Base-by-base conservation (phyloP, 2,888 invertebrate genomes). In the Phytoseiulus persimilis region DNA sequence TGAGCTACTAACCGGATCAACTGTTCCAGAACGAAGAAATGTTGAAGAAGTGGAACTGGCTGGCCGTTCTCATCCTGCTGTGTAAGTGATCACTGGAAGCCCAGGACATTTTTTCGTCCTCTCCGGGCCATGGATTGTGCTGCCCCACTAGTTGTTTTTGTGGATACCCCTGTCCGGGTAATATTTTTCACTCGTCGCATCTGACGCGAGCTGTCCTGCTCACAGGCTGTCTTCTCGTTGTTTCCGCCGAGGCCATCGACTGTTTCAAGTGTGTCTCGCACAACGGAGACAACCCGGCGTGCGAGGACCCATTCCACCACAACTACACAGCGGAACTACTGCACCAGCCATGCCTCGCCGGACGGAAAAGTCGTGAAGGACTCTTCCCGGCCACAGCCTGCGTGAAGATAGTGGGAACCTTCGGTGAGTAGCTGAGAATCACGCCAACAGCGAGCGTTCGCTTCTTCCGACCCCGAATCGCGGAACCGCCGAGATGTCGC, bases 191-290 rank as follows among this genome's bases (percentile, higher is more conserved):
- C 3, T 39, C 39, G 9, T 3, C 39, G 39, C 39, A 9, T 39
- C 39, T 39, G 9, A 39, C 39, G 3, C 3, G 39, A 39, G 39
- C 39, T 39, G 39, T 39, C 9, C 9, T 3, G 3, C 9, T 3
- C 39, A 39, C 39, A 84, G 89, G 31, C 33, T 33, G 23, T 87
- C 31, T 90, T 23, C 32, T n/a, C 89, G 83, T 90, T 83, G 90
- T 91, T 91, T 89, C 45, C 18, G 90, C 89, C 31, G 91, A 90
- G 18, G 94, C 95, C 90, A 97, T 99, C 92, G 98, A 98, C 93
- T 99, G 98, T 93, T 99, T 98, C 94, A 98, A 98, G 93, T 99
- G 99, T 93, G 96, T 97, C 89, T 98, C 98, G 0, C 95, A 96
- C 93, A 96, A 97, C 92, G 96, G 96, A 33, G 94, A 95, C 92